Percentiles rank a stretch among this genome's conserved stretches.
These are phyloP conservation scores for Dicycla oo DNA, from an alignment of 2,888 invertebrate genomes.

Conservation along the genomic window DNA sequence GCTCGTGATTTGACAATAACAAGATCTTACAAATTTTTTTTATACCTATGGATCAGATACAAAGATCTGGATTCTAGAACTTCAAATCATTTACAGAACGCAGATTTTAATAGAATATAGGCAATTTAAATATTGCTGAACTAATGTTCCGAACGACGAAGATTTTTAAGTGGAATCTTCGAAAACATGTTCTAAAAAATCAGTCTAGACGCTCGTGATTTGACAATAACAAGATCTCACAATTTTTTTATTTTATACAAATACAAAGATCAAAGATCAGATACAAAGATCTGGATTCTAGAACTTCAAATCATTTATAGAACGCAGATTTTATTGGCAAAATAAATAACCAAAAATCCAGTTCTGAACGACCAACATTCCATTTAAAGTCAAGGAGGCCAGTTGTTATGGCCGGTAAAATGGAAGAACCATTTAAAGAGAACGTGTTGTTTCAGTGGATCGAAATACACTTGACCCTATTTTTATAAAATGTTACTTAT, in stretches of 20 bases:
- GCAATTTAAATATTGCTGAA: background rate
- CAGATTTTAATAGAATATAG: background rate
- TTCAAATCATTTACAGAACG: background rate
- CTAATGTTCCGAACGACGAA: background rate
- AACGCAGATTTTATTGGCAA: background rate
- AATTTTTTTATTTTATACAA: too few species aligned
- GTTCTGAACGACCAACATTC: too few species aligned
- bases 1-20: background rate
- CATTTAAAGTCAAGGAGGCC: slow-evolving; percentile 18
- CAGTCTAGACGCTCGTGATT: background rate
- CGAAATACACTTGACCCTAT: slow-evolving; percentile 18
- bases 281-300: background rate
- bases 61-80: background rate
- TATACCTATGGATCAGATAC: too few species aligned
- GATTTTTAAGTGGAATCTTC: too few species aligned
- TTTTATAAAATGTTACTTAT: background rate
- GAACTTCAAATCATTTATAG: background rate
- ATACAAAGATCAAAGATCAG: too few species aligned
- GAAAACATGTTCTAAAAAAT: background rate
- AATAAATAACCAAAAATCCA: background rate
- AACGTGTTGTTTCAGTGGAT: slow-evolving; percentile 13
- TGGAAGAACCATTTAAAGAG: slow-evolving; percentile 17
- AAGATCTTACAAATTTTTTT: background rate
- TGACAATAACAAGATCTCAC: background rate
- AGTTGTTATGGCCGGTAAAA: background rate